These are phyloP conservation scores for Temnothorax unifasciatus DNA, from an alignment of 2,888 invertebrate species.

Conservation along the genomic window DNA sequence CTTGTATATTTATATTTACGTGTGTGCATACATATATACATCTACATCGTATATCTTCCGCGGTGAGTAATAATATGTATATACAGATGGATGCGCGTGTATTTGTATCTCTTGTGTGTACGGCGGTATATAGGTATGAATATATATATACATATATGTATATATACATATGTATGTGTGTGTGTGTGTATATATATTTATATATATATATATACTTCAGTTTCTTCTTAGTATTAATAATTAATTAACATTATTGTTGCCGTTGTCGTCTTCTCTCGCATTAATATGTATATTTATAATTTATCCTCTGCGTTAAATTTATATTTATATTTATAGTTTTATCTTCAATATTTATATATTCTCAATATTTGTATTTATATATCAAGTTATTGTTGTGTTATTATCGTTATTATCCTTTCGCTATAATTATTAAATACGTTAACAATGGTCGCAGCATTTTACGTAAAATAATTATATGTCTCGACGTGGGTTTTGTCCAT, in stretches of 20 bases:
- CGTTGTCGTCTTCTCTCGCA: slow-evolving; percentile 64
- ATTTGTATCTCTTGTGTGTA: slow-evolving; percentile 57
- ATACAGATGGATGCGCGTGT: slow-evolving; percentile 66
- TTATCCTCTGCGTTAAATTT: slow-evolving; percentile 58
- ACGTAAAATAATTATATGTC: slow-evolving; percentile 87
- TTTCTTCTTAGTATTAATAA: slow-evolving; percentile 66
- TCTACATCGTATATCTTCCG: slow-evolving; percentile 70
- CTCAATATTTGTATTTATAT: slow-evolving; percentile 69
- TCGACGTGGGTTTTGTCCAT: slow-evolving; percentile 70
- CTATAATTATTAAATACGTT: slow-evolving; percentile 87
- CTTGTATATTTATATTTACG: slow-evolving; percentile 60
- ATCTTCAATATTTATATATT: slow-evolving; percentile 58
- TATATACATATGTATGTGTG: slow-evolving; percentile 35
- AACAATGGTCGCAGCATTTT: slow-evolving; percentile 88
- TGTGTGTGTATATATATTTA: slow-evolving; percentile 64
- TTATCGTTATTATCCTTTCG: slow-evolving; percentile 86
- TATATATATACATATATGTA: slow-evolving; percentile 47
- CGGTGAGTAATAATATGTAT: slow-evolving; percentile 63
- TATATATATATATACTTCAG: slow-evolving; percentile 65
- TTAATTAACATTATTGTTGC: slow-evolving; percentile 78
- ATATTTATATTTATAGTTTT: slow-evolving; percentile 56
- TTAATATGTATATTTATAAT: slow-evolving; percentile 62
- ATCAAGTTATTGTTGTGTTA: slow-evolving; percentile 81
- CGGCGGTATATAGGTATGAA: slow-evolving; percentile 64
- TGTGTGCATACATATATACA: slow-evolving; percentile 69